Conservation (phyloP, 2,113 vertebrate species). For the Chiloscyllium plagiosum region DNA sequence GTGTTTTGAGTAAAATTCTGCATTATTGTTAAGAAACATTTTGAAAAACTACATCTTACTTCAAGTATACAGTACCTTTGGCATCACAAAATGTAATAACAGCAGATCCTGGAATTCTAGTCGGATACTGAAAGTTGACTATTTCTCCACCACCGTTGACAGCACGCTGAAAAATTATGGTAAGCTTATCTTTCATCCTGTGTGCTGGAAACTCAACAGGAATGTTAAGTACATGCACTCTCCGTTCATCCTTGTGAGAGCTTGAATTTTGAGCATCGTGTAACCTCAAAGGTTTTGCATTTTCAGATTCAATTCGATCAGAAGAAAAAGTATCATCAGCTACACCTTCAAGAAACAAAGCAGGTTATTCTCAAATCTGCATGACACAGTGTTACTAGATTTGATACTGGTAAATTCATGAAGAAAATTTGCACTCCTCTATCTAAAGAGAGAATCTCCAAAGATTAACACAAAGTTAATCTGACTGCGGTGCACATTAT, state of each 20-base stretch:
- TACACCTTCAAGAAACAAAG: background rate
- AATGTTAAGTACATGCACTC: slow-evolving; percentile 44
- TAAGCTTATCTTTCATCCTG: slow-evolving; percentile 50
- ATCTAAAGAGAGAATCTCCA: background rate
- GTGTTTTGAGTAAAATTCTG: background rate
- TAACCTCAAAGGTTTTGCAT: background rate
- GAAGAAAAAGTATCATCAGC: background rate
- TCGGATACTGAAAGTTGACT: slow-evolving; percentile 45
- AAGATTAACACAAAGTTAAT: background rate
- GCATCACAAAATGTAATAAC: slow-evolving; percentile 44
- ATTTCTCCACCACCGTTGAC: slow-evolving; percentile 48
- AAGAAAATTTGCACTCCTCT: background rate
- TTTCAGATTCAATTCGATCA: background rate
- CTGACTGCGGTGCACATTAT: background rate
- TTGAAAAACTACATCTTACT: background rate
- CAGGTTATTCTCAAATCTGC: background rate
- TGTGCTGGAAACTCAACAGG: slow-evolving; percentile 41
- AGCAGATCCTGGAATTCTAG: slow-evolving; percentile 42
- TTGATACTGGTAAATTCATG: background rate
- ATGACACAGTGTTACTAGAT: background rate
- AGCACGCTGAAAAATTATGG: slow-evolving; percentile 48
- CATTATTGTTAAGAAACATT: background rate
- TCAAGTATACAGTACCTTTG: slow-evolving; percentile 41
- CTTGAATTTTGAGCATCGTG: background rate
- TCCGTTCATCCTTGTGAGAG: slow-evolving; percentile 40